phyloP scores from a whole-genome alignment of 2,888 invertebrate species.

The Meloe dianella region DNA sequence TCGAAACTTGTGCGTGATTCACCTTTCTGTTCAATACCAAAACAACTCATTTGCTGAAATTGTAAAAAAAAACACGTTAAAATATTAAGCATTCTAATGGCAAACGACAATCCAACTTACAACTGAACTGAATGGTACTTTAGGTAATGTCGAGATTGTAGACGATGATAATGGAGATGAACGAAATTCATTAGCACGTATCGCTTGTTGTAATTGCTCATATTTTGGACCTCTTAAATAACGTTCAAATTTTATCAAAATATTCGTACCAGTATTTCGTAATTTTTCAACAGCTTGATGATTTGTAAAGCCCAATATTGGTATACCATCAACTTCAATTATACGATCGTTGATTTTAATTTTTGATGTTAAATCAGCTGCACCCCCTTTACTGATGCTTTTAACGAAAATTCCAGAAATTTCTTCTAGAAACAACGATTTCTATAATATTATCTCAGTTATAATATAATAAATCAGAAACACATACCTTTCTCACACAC shows the following conservation, averaged over 20 bases:
- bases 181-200: conserved; percentile 73
- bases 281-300: conserved; percentile 91
- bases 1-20: conserved; percentile 70
- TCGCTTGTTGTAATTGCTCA: conserved; percentile 80
- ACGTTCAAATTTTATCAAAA: conserved; percentile 73
- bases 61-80: no score
- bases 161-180: conserved; percentile 70
- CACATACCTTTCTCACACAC: conserved; percentile 86
- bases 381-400: conserved; percentile 96
- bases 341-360: conserved; percentile 97
- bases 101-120: conserved; percentile 58
- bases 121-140: conserved; percentile 77
- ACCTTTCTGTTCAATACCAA: conserved; percentile 66
- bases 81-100: no score
- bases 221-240: conserved; percentile 89
- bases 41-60: conserved; percentile 50
- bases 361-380: conserved; percentile 89
- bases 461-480: conserved; percentile 9
- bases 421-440: conserved; percentile 71
- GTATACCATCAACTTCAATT: conserved; percentile 91
- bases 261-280: conserved; percentile 78
- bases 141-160: conserved; percentile 75
- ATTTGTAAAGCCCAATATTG: conserved; percentile 91
- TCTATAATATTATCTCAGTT: neutral
- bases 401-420: conserved; percentile 99